phyloP scores from a whole-genome alignment of 1,140 invertebrate species.

The Drosophila carrolli region DNA sequence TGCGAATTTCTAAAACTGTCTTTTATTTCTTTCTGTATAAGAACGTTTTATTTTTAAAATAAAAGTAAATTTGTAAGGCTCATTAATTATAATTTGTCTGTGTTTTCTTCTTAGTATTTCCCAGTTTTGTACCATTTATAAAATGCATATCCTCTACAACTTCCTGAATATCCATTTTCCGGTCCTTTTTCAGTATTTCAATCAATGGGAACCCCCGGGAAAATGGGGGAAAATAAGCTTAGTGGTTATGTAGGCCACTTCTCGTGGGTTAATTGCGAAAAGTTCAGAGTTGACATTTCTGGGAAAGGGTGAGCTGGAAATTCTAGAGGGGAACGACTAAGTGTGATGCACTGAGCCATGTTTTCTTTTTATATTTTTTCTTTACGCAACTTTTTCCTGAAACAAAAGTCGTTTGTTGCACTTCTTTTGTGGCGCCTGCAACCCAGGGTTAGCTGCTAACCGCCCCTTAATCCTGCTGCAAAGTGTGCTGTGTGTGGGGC shows the following conservation, averaged over 20 bases:
- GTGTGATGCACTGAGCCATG: conserved; percentile 3
- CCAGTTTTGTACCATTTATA: too few relatives aligned
- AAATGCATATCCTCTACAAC: too few relatives aligned
- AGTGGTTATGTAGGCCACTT: conserved; percentile 12
- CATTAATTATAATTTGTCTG: too few relatives aligned
- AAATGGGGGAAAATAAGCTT: conserved; percentile 1
- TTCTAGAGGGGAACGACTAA: neutral
- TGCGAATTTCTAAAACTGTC: too few relatives aligned
- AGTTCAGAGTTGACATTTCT: conserved; percentile 16
- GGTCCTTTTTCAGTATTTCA: neutral
- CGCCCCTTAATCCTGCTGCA: conserved; percentile 14
- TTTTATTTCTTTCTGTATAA: too few relatives aligned
- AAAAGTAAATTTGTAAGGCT: too few relatives aligned
- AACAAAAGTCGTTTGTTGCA: conserved; percentile 72
- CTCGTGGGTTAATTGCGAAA: conserved; percentile 21
- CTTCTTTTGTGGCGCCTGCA: conserved; percentile 51
- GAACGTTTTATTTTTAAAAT: too few relatives aligned
- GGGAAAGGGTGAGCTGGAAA: neutral
- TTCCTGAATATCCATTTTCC: neutral
- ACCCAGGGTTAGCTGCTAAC: conserved; percentile 10
- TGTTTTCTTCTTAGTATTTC: too few relatives aligned
- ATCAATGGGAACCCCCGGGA: neutral
- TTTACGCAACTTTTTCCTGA: conserved; percentile 48
- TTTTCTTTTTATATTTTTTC: conserved; percentile 22
- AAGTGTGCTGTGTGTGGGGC: conserved; percentile 11